These are phyloP conservation scores for Aegypius monachus DNA, from an alignment of 2,113 vertebrate genomes.

Conservation along the genomic window DNA sequence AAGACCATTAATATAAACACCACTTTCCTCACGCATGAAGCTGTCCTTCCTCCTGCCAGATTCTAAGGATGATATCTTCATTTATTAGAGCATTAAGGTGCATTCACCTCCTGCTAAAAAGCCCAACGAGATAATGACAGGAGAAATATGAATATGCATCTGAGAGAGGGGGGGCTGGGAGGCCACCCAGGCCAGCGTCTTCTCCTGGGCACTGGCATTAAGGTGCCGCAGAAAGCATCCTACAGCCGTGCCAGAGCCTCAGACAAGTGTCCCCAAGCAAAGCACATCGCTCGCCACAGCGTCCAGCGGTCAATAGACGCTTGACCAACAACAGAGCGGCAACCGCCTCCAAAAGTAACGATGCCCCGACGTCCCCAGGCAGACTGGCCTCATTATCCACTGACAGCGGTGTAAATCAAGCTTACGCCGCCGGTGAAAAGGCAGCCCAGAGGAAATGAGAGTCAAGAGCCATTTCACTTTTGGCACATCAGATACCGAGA, in stretches of 20 bases:
- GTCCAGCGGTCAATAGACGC: not conserved
- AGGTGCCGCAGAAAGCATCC: not conserved
- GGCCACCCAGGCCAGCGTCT: fast-evolving
- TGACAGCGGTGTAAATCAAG: not conserved
- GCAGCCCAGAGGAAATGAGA: not conserved
- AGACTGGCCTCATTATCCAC: not conserved
- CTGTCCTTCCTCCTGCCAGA: not conserved
- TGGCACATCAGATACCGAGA: not conserved
- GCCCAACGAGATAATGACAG: not conserved
- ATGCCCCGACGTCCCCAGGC: not conserved
- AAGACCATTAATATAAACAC: not conserved
- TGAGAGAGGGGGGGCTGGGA: not conserved
- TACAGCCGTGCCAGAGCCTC: not conserved
- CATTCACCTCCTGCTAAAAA: not conserved
- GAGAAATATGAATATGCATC: not conserved
- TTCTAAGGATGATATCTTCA: not conserved
- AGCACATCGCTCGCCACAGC: fast-evolving
- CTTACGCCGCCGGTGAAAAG: not conserved
- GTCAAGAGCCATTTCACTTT: not conserved
- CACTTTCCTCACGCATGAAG: not conserved
- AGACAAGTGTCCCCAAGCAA: not conserved
- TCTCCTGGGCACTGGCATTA: not conserved
- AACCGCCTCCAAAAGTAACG: not conserved
- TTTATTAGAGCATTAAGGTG: not conserved
- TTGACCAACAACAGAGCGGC: not conserved